A percentile compares a stretch with the other conserved stretches of the same genome.
Evolutionary conservation across 2,888 invertebrate species (phyloP).

Genomic region (Pterostichus madidus): DNA sequence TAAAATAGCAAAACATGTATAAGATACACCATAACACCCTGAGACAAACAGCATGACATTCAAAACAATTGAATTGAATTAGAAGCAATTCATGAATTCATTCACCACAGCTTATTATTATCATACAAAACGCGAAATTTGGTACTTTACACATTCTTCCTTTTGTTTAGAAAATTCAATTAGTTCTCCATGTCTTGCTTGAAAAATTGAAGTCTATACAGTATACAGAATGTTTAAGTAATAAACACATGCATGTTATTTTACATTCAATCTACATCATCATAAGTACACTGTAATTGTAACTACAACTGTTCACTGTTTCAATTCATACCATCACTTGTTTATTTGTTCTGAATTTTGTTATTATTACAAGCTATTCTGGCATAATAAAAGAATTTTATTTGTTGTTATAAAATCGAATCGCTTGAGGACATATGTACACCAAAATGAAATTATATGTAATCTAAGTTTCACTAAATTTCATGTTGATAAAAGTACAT

Average conservation of each 20-base stretch:
- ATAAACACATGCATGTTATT: slow-evolving; percentile 21
- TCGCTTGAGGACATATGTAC: slow-evolving; percentile 17
- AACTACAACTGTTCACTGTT: not conserved
- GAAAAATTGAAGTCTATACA: slow-evolving; percentile 20
- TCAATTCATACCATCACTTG: slow-evolving; percentile 14
- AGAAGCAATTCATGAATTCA: slow-evolving; percentile 23
- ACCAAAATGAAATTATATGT: slow-evolving; percentile 29
- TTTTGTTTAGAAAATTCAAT: slow-evolving; percentile 31
- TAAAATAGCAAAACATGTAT: slow-evolving; percentile 28
- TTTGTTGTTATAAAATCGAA: slow-evolving; percentile 29
- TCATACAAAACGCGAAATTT: slow-evolving; percentile 8
- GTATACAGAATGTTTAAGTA: slow-evolving; percentile 20
- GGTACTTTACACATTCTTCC: not conserved
- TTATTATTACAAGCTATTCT: slow-evolving; percentile 48
- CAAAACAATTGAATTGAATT: slow-evolving; percentile 25
- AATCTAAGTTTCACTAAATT: slow-evolving; percentile 42
- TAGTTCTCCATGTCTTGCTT: slow-evolving; percentile 31
- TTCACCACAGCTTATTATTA: slow-evolving; percentile 3
- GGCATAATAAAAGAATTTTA: slow-evolving; percentile 40
- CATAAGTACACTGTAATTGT: slow-evolving; percentile 34
- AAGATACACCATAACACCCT: slow-evolving; percentile 29
- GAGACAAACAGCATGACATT: slow-evolving; percentile 36
- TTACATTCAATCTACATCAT: slow-evolving; percentile 34
- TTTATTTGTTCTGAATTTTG: slow-evolving; percentile 42
- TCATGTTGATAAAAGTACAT: not conserved